These are phyloP conservation scores for Armadillidium nasatum DNA, from an alignment of 1,140 invertebrate species.

Conservation along the genomic window DNA sequence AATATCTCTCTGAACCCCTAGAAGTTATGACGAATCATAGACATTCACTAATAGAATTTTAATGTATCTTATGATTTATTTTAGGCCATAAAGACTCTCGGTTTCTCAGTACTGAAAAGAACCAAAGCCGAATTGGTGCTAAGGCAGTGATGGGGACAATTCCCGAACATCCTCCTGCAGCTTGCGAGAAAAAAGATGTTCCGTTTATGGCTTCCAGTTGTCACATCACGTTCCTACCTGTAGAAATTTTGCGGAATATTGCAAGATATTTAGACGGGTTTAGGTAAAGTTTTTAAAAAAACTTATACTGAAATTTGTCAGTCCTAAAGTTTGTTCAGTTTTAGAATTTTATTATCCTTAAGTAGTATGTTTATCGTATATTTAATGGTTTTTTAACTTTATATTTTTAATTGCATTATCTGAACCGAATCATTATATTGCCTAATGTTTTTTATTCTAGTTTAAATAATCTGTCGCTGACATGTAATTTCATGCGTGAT, in stretches of 20 bases:
- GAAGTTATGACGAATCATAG: no score
- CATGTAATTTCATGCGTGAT: not conserved
- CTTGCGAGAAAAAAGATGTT: not conserved
- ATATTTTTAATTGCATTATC: no score
- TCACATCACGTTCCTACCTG: conserved; percentile 29
- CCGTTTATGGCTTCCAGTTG: conserved; percentile 31
- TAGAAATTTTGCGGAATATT: conserved; percentile 33
- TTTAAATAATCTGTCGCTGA: conserved; percentile 8
- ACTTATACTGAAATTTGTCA: not conserved
- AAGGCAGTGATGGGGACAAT: conserved; percentile 14
- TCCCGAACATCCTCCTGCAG: conserved; percentile 12
- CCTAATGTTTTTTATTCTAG: conserved; percentile 1
- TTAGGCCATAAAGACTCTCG: conserved; percentile 22
- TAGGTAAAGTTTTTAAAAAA: conserved; percentile 22
- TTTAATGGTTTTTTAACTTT: no score
- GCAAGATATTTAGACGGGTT: conserved; percentile 34
- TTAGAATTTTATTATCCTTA: no score
- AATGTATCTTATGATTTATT: not conserved
- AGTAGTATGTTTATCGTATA: no score
- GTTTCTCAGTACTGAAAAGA: conserved; percentile 31
- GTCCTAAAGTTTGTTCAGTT: not conserved
- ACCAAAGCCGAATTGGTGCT: not conserved
- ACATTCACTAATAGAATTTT: no score
- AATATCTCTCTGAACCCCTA: no score
- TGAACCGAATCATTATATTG: not conserved